Evolutionary conservation across 2,888 invertebrate species (phyloP), one percentile per base, ranked within the genome.

Genomic region (Smittia sp.): DNA sequence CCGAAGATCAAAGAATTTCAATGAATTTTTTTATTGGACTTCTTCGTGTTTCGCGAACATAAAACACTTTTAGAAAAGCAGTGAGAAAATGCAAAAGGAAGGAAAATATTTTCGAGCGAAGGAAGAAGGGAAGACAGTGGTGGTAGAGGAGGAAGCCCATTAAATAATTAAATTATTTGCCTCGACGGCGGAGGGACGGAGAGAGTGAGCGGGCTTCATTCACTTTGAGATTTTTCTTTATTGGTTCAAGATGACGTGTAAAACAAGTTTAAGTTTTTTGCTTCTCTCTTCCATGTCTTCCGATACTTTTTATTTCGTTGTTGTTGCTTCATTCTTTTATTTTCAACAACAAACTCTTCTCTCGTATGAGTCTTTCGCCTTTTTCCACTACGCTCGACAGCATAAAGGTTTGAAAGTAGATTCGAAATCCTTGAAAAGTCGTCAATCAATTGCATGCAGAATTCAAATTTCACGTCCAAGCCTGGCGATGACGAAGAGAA

Each of bases 101-200:
- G 9, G 25, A 69, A 9, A n/a, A 67, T 39, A 15, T 18, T 66
- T 66, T 15, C 11, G 9, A 7, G 15, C 38, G 20, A 67, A 67
- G 39, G 65, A 65, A 7, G 22, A 27, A 69, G 18, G 52, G 69
- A 52, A 54, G 54, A 69, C 3, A n/a, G 46, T 13, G n/a, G 18
- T n/a, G 15, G 15, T 11, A 63, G 24, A 63, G 27, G 15, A 11
- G 15, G 27, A 69, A 69, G 69, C 54, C 54, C 20, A 69, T 69
- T 69, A 69, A 69, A 69, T 69, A 54, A 69, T 73, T 67, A 72
- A 72, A 75, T 75, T 68, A 78, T 69, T 46, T 69, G 27, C 25
- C 46, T 11, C 58, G 58, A 20, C n/a, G 32, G 32, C 32, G n/a
- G 38, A 46, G 46, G 46, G 46, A 46, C 9, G 66, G 18, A 66